These are phyloP conservation scores for Bagarius yarrelli DNA, from an alignment of 2,113 vertebrate genomes.

Conservation along the genomic window DNA sequence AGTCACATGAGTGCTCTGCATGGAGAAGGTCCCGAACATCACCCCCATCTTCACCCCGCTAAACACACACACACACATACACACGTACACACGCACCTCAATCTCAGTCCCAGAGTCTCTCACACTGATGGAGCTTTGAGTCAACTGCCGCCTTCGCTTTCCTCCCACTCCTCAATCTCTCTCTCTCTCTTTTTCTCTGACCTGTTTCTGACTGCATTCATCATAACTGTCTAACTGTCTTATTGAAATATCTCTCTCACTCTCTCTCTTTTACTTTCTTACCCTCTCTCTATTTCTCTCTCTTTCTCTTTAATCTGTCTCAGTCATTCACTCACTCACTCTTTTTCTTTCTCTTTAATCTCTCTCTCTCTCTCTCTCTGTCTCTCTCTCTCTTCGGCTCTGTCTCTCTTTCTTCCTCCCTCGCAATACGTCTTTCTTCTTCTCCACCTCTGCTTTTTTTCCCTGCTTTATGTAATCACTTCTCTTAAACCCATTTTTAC, in stretches of 20 bases:
- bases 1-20: conserved; percentile 55
- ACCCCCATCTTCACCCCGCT: conserved; percentile 53
- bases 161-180: neutral
- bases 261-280: conserved; percentile 28
- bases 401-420: conserved; percentile 9
- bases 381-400: too few relatives aligned
- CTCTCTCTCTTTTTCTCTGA: conserved; percentile 16
- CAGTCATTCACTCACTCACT: neutral
- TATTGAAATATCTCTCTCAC: conserved; percentile 3
- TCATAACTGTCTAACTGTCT: conserved; percentile 25
- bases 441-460: neutral
- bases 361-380: neutral
- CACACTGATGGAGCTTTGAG: conserved; percentile 19
- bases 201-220: conserved; percentile 18
- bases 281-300: too few relatives aligned
- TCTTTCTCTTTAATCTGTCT: too few relatives aligned
- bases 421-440: conserved; percentile 6
- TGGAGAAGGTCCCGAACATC: conserved; percentile 60
- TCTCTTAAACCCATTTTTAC: neutral
- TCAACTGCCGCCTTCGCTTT: conserved; percentile 4
- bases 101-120: neutral
- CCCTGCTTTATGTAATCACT: neutral
- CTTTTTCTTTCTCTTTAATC: conserved; percentile 24
- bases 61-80: neutral
- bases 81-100: neutral